A percentile compares a stretch with the other conserved stretches of the same genome.
Conservation (phyloP, 2,797 vertebrate species). For the Coreius guichenoti region DNA sequence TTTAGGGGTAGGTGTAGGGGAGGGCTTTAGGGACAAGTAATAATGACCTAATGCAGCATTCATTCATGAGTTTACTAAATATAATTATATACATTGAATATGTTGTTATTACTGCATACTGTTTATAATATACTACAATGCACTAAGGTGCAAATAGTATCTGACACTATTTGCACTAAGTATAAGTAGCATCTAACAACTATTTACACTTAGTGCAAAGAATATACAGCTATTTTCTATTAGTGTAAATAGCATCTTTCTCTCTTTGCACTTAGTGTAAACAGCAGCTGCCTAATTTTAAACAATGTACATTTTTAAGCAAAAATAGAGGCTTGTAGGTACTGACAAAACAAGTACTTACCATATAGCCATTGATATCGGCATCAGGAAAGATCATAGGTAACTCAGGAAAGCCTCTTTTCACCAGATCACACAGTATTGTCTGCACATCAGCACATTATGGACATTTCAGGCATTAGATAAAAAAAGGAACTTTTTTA, state of each 20-base stretch:
- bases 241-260: neutral
- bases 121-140: no score
- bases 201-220: no score
- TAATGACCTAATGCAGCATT: no score
- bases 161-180: no score
- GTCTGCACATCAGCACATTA: conserved; percentile 68
- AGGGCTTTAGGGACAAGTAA: no score
- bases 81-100: no score
- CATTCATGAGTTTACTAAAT: no score
- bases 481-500: neutral
- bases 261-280: neutral
- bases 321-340: neutral
- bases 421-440: conserved; percentile 73
- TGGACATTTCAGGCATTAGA: neutral
- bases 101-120: no score
- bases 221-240: no score
- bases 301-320: neutral
- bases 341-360: conserved; percentile 64
- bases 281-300: neutral
- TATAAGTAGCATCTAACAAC: no score
- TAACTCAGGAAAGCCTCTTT: conserved; percentile 81
- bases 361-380: conserved; percentile 79
- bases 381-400: conserved; percentile 79
- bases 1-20: no score
- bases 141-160: no score